Percentiles rank a stretch among this genome's conserved stretches.
phyloP scores from a whole-genome alignment of 2,888 invertebrate genomes.

The Pollenia griseotomentosa region DNA sequence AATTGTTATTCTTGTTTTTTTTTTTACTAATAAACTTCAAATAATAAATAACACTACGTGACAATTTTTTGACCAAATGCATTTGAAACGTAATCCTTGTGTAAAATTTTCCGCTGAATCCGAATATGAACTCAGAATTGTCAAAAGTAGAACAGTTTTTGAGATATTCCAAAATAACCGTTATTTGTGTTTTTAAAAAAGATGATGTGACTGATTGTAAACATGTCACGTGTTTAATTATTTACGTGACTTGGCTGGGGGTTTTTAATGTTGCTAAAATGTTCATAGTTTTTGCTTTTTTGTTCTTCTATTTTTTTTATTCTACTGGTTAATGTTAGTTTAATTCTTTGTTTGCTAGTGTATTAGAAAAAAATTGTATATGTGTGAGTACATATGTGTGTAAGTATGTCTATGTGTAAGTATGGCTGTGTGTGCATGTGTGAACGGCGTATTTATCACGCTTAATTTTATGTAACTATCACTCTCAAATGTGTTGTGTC shows the following conservation, averaged over 20 bases:
- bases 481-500: conserved; percentile 45
- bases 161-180: too few species aligned
- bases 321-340: conserved; percentile 22
- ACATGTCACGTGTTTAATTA: conserved; percentile 85
- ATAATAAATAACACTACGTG: too few species aligned
- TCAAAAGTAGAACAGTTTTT: too few species aligned
- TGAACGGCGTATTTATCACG: conserved; percentile 52
- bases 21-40: too few species aligned
- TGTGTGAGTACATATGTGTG: not conserved
- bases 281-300: not conserved
- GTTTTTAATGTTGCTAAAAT: conserved; percentile 67
- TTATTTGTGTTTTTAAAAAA: too few species aligned
- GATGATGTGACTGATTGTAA: too few species aligned
- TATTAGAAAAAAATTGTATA: not conserved
- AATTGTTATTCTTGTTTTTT: too few species aligned
- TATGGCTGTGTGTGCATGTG: conserved; percentile 1
- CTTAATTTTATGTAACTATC: conserved; percentile 70
- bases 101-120: too few species aligned
- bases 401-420: not conserved
- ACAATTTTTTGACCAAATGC: too few species aligned
- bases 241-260: conserved; percentile 84
- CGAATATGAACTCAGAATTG: too few species aligned
- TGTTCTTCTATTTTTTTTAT: not conserved
- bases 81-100: too few species aligned
- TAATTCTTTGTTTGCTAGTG: conserved; percentile 21